These are phyloP conservation scores for Helicolenus hilgendorfi DNA, from an alignment of 2,797 vertebrate species.

Conservation along the genomic window DNA sequence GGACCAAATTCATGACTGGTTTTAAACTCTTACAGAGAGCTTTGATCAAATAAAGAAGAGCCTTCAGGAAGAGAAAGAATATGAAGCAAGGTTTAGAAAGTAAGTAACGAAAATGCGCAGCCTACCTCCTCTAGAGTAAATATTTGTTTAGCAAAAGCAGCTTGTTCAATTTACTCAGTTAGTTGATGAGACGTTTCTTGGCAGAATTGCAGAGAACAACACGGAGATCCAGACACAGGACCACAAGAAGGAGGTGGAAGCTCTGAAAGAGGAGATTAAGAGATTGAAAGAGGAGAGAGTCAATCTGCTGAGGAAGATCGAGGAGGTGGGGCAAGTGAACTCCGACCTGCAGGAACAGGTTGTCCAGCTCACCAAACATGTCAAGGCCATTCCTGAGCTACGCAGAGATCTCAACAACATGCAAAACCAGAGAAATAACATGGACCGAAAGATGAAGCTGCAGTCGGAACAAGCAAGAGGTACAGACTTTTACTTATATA, in stretches of 20 bases:
- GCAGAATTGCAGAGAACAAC: conserved; percentile 95
- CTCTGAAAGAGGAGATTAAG: conserved; percentile 92
- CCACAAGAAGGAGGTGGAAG: conserved; percentile 91
- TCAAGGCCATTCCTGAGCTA: conserved; percentile 94
- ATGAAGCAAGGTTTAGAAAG: conserved; percentile 93
- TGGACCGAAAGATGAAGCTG: conserved; percentile 91
- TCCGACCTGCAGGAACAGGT: conserved; percentile 92
- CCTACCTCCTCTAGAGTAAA: neutral
- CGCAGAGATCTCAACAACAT: conserved; percentile 94
- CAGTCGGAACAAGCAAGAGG: conserved; percentile 94
- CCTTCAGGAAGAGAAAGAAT: conserved; percentile 92
- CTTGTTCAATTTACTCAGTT: neutral
- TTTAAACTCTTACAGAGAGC: conserved; percentile 88
- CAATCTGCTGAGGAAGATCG: conserved; percentile 87
- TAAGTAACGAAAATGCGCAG: conserved; percentile 78
- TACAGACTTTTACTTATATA: conserved; percentile 55
- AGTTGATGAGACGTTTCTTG: conserved; percentile 1
- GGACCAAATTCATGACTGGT: neutral
- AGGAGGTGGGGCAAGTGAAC: conserved; percentile 85
- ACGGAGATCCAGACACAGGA: conserved; percentile 92
- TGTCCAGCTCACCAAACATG: conserved; percentile 91
- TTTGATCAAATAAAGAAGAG: conserved; percentile 93
- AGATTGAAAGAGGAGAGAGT: conserved; percentile 90
- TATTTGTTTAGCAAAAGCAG: neutral
- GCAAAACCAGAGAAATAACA: conserved; percentile 91